These are phyloP conservation scores for Odontomyia ornata DNA, from an alignment of 2,888 invertebrate genomes.

Conservation along the genomic window DNA sequence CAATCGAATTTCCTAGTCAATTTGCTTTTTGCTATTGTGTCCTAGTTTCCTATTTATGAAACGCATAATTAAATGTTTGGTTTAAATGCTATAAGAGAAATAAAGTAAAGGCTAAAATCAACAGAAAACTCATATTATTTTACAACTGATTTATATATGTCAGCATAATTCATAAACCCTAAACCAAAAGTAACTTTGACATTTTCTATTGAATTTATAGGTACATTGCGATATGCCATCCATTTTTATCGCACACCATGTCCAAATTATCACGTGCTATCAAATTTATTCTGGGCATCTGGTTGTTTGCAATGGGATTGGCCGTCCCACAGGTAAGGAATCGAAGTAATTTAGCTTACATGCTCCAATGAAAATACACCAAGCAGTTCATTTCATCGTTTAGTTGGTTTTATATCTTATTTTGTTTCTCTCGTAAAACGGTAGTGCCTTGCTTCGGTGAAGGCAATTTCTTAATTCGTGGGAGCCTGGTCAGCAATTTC, in stretches of 20 bases:
- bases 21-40: too few relatives aligned
- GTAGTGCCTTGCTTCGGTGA: not conserved
- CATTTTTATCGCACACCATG: slow-evolving; percentile 80
- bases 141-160: too few relatives aligned
- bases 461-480: not conserved
- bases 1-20: too few relatives aligned
- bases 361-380: not conserved
- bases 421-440: slow-evolving; percentile 14
- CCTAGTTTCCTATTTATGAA: too few relatives aligned
- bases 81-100: too few relatives aligned
- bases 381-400: not conserved
- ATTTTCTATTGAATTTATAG: slow-evolving; percentile 16
- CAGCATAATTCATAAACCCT: too few relatives aligned
- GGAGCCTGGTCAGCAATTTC: too few relatives aligned
- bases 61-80: too few relatives aligned
- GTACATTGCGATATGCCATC: slow-evolving; percentile 87
- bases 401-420: slow-evolving; percentile 3
- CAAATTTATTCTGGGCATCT: slow-evolving; percentile 81
- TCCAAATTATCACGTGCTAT: slow-evolving; percentile 86
- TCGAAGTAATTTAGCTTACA: slow-evolving; percentile 23
- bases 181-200: not conserved
- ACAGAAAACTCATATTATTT: too few relatives aligned
- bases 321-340: slow-evolving; percentile 74
- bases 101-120: too few relatives aligned
- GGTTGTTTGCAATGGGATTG: slow-evolving; percentile 78